These are phyloP conservation scores for Amphiprion percula DNA, from an alignment of 2,113 vertebrate species.

Conservation along the genomic window DNA sequence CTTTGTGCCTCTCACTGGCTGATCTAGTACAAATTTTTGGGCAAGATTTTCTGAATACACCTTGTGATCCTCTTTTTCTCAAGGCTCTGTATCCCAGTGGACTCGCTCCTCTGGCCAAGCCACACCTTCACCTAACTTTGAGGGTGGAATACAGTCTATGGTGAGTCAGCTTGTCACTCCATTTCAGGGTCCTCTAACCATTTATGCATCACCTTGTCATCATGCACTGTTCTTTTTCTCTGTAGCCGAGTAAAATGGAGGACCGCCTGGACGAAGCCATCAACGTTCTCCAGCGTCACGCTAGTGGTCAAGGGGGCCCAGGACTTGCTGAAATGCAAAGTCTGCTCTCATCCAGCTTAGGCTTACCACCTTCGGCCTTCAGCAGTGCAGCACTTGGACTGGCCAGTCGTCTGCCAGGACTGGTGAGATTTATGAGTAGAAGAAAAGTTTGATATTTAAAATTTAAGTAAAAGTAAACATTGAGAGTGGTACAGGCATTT, in stretches of 20 bases:
- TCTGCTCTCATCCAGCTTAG: slow-evolving; percentile 81
- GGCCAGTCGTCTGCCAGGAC: slow-evolving; percentile 83
- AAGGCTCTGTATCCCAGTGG: slow-evolving; percentile 93
- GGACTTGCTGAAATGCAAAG: slow-evolving; percentile 88
- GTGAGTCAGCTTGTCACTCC: slow-evolving; percentile 75
- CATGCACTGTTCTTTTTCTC: neutral
- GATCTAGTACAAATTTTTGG: neutral
- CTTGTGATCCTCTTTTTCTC: slow-evolving; percentile 16
- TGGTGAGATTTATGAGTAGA: slow-evolving; percentile 83
- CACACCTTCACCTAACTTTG: slow-evolving; percentile 93
- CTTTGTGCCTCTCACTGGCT: neutral
- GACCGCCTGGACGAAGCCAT: slow-evolving; percentile 97
- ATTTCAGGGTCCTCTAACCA: neutral
- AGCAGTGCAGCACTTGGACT: slow-evolving; percentile 82
- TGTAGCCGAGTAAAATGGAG: slow-evolving; percentile 92
- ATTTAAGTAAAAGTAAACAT: neutral
- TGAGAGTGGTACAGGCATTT: neutral
- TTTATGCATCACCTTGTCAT: neutral
- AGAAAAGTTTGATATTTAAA: neutral
- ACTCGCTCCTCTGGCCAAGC: slow-evolving; percentile 89
- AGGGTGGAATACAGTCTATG: slow-evolving; percentile 90
- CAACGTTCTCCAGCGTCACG: slow-evolving; percentile 93
- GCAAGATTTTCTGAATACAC: neutral
- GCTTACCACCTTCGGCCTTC: slow-evolving; percentile 86
- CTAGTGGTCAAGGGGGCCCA: slow-evolving; percentile 86